phyloP scores from a whole-genome alignment of 2,888 invertebrate species.

The Quadriops clusia region DNA sequence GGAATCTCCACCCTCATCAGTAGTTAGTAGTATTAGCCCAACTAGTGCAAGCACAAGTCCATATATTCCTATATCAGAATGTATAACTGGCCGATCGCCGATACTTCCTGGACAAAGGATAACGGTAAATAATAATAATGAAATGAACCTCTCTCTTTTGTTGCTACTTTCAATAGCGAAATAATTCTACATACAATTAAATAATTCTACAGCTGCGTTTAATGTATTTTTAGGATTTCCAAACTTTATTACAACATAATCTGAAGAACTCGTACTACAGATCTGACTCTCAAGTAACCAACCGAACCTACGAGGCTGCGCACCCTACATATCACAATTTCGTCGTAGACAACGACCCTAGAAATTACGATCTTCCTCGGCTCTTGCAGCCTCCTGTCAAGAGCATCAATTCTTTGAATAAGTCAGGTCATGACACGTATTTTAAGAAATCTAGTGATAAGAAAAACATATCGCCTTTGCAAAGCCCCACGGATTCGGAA shows the following conservation, averaged over 20 bases:
- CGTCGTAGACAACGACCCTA: constrained; percentile 39
- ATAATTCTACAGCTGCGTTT: too few relatives aligned
- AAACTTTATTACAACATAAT: constrained; percentile 26
- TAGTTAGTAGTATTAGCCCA: too few relatives aligned
- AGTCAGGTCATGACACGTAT: constrained; percentile 19
- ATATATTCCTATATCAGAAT: constrained; percentile 87
- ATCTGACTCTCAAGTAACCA: constrained; percentile 19
- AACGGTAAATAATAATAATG: too few relatives aligned
- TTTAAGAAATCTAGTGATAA: constrained; percentile 16
- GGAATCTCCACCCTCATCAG: too few relatives aligned
- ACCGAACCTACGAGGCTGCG: constrained; percentile 24
- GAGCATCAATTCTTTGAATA: constrained; percentile 21
- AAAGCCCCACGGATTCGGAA: constrained; percentile 52
- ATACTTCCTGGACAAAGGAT: too few relatives aligned
- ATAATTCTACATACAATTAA: too few relatives aligned
- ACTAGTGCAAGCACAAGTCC: constrained; percentile 65
- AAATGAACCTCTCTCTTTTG: too few relatives aligned
- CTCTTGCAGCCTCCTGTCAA: constrained; percentile 19
- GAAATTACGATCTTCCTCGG: constrained; percentile 41
- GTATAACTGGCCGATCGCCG: constrained; percentile 62
- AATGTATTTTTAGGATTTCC: too few relatives aligned
- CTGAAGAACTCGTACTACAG: constrained; percentile 24
- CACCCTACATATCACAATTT: constrained; percentile 30
- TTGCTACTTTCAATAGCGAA: too few relatives aligned
- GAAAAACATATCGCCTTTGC: constrained; percentile 36